Conservation (phyloP, 2,797 vertebrate species). For the Cichlasoma orientale region DNA sequence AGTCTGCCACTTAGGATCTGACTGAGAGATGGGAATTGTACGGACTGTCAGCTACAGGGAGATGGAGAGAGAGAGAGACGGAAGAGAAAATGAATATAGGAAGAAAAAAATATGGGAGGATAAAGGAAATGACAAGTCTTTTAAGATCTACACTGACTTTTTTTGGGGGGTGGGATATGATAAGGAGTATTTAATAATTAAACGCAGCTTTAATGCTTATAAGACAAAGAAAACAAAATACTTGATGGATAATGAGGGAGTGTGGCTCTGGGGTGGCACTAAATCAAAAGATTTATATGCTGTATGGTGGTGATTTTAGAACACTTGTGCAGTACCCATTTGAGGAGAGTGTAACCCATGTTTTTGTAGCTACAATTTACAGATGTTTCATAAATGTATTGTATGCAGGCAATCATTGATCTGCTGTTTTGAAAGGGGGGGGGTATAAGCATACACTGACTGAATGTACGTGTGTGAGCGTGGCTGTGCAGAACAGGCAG, state of each 20-base stretch:
- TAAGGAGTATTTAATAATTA: neutral
- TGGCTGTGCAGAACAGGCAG: neutral
- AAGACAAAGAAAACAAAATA: neutral
- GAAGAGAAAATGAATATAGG: neutral
- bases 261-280: neutral
- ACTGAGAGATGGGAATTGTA: constrained; percentile 42
- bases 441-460: neutral
- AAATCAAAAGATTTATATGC: neutral
- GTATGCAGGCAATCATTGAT: neutral
- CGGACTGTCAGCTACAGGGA: constrained; percentile 29
- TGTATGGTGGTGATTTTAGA: neutral
- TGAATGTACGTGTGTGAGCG: neutral
- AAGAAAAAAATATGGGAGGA: neutral
- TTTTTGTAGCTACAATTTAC: neutral
- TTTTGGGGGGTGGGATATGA: neutral
- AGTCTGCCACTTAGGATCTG: constrained; percentile 43
- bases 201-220: neutral
- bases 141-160: neutral
- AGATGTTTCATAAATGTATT: neutral
- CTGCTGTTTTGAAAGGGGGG: neutral
- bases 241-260: neutral
- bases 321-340: neutral
- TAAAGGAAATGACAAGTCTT: neutral
- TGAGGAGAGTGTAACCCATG: neutral
- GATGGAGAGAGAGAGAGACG: neutral